A percentile compares a stretch with the other conserved stretches of the same genome.
These are phyloP conservation scores for Nylanderia fulva DNA, from an alignment of 1,140 invertebrate genomes.

Conservation along the genomic window DNA sequence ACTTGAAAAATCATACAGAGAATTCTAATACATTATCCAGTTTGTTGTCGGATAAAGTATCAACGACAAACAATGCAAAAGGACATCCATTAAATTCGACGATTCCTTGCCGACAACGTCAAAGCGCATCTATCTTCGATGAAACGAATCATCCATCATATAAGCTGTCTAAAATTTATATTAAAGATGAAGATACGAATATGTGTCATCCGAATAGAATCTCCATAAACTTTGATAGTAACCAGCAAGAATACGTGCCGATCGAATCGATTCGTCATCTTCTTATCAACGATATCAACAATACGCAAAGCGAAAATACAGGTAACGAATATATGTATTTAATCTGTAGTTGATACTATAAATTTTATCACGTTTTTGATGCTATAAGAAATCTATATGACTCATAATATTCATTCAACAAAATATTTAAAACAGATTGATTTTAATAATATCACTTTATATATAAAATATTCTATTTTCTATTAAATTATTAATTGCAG, in stretches of 20 bases:
- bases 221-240: slow-evolving; percentile 72
- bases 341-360: not conserved
- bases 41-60: slow-evolving; percentile 39
- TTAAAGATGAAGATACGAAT: slow-evolving; percentile 70
- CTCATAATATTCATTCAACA: not conserved
- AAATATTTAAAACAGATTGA: not conserved
- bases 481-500: not conserved
- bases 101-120: slow-evolving; percentile 13
- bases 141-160: slow-evolving; percentile 68
- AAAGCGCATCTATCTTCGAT: slow-evolving; percentile 20
- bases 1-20: slow-evolving; percentile 92
- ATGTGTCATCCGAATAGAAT: slow-evolving; percentile 67
- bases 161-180: slow-evolving; percentile 61
- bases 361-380: not conserved
- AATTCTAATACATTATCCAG: slow-evolving; percentile 43
- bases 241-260: slow-evolving; percentile 82
- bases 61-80: not conserved
- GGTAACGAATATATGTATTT: slow-evolving; percentile 69
- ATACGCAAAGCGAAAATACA: slow-evolving; percentile 68
- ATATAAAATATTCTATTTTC: not conserved
- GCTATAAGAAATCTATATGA: not conserved
- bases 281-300: slow-evolving; percentile 75
- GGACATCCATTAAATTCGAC: slow-evolving; percentile 42
- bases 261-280: slow-evolving; percentile 82
- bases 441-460: not conserved